Evolutionary conservation across 2,797 vertebrate species (phyloP), one percentile per base, ranked within the genome.

Genomic region (Onychomys leucogaster): DNA sequence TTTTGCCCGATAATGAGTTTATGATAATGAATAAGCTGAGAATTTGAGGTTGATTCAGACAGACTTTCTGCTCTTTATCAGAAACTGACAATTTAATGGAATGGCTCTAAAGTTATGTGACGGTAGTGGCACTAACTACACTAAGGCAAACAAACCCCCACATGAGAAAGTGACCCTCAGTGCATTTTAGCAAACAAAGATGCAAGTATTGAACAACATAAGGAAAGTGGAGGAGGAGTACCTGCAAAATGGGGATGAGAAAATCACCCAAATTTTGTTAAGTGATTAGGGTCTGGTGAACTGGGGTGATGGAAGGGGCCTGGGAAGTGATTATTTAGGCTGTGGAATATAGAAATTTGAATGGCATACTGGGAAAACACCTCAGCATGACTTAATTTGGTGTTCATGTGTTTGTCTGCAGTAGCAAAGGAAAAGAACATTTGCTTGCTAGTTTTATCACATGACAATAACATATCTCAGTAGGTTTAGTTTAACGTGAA

Each of bases 51-150:
- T 82, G 59, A 52, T 89, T 95, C 76, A 91, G 41, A 89, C 57
- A 84, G 75, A 94, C 81, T 92, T 95, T 96, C 55, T 91, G 52
- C 59, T 63, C 13, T 73, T 85, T 69, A 25, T 86, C 75, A 43
- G 37, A 93, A 96, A 41, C 75, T 46, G 92, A 67, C 34, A 69
- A 55, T 89, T 37, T 84, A 82, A 55, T 43, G 27, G 61, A 61
- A 81, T 89, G 46, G 0, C 69, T 43, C 34, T 63, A 61, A 84
- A 65, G 23, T 46, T 67, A 73, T n/a, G 34, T 37, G 89, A 75
- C 78, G 6, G 90, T 92, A 37, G 29, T 87, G 63, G 37, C 84
- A 43, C 61, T 85, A 52, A 59, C 71, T 71, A 0, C 85, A 89
- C 46, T 43, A 21, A 81, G 49, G 80, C 41, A 43, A 17, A 77